These are phyloP conservation scores for Lepidochrysops patricia DNA, from an alignment of 2,888 invertebrate species.

Conservation along the genomic window DNA sequence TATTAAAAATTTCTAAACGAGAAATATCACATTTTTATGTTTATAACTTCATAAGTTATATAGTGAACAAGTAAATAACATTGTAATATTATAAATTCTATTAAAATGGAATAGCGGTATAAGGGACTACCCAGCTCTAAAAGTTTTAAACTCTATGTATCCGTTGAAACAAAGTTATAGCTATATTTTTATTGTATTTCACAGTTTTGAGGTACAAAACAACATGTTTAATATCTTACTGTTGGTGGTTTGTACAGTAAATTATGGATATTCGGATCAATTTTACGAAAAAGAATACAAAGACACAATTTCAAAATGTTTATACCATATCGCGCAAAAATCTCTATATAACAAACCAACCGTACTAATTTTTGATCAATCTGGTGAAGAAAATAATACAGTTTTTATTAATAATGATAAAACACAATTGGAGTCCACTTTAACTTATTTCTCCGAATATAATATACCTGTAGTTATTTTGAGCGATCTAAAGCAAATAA, in stretches of 20 bases:
- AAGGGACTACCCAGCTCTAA: not conserved
- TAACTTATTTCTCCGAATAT: constrained; percentile 12
- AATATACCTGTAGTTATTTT: constrained; percentile 18
- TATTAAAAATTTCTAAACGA: not conserved
- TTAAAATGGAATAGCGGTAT: too few relatives aligned
- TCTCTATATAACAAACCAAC: constrained; percentile 11
- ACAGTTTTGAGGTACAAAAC: not conserved
- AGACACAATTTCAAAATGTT: constrained; percentile 1
- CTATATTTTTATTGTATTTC: not conserved
- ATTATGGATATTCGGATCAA: not conserved
- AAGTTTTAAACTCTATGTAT: not conserved
- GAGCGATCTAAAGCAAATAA: constrained; percentile 15
- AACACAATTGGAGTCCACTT: not conserved
- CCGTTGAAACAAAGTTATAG: not conserved
- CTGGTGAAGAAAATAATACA: not conserved
- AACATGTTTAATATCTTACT: not conserved
- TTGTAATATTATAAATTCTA: not conserved
- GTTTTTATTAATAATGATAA: not conserved
- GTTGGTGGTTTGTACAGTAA: not conserved
- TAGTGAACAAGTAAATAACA: too few relatives aligned
- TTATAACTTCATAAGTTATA: too few relatives aligned
- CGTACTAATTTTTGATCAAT: constrained; percentile 4
- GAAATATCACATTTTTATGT: not conserved
- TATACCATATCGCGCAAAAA: not conserved
- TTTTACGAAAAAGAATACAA: not conserved